phyloP scores from a whole-genome alignment of 2,888 invertebrate species.

The Andrena fulva region DNA sequence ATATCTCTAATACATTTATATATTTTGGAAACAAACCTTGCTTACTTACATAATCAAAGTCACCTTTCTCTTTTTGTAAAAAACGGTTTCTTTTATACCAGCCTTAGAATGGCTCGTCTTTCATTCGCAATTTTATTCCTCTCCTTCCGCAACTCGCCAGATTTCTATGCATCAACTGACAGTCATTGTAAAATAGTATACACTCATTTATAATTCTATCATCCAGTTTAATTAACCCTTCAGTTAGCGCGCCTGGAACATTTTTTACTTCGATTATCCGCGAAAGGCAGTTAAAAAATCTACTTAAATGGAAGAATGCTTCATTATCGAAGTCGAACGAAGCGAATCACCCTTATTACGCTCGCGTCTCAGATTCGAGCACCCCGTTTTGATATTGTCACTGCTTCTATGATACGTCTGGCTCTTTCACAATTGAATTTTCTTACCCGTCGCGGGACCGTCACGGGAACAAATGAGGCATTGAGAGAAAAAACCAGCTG shows the following conservation, averaged over 20 bases:
- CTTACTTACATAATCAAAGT: no score
- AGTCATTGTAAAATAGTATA: no score
- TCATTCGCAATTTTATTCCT: no score
- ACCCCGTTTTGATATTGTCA: neutral
- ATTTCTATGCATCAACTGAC: no score
- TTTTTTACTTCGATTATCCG: neutral
- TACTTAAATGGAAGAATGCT: neutral
- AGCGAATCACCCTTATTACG: neutral
- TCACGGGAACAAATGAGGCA: neutral
- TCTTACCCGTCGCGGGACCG: neutral
- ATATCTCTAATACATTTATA: no score
- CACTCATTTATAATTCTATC: neutral
- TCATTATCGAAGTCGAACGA: conserved; percentile 3
- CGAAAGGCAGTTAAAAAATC: neutral
- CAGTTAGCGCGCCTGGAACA: neutral
- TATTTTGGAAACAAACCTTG: no score
- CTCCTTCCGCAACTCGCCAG: no score
- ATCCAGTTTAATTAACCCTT: conserved; percentile 9
- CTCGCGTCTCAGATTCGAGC: neutral
- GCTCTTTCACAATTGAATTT: neutral
- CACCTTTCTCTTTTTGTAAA: no score
- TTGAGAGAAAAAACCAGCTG: no score
- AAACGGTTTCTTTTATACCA: no score
- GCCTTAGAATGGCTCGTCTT: no score
- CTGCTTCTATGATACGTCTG: neutral